These are phyloP conservation scores for Agonopterix alstromeriana DNA, from an alignment of 2,888 invertebrate genomes.

Conservation along the genomic window DNA sequence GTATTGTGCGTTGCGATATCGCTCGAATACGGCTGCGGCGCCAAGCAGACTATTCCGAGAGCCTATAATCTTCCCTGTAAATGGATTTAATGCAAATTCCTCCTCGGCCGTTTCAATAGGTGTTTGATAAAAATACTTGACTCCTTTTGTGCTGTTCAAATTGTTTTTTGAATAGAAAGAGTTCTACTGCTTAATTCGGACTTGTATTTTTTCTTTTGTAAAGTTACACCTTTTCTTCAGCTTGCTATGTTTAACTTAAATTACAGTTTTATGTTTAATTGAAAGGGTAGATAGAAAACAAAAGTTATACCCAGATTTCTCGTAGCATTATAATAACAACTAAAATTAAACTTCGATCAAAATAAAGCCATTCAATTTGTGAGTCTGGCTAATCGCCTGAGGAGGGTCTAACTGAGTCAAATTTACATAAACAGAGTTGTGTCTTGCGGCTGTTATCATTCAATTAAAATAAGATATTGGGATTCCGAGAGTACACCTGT, in stretches of 20 bases:
- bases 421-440: slow-evolving; percentile 68
- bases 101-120: slow-evolving; percentile 44
- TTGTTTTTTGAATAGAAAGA: slow-evolving; percentile 33
- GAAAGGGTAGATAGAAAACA: no score
- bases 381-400: slow-evolving; percentile 47
- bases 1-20: slow-evolving; percentile 56
- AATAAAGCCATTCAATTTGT: slow-evolving; percentile 37
- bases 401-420: slow-evolving; percentile 58
- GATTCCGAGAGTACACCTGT: slow-evolving; percentile 55
- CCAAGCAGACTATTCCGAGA: slow-evolving; percentile 46
- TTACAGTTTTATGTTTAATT: no score
- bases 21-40: slow-evolving; percentile 32
- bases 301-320: no score
- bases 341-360: slow-evolving; percentile 41
- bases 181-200: not conserved
- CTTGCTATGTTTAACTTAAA: no score
- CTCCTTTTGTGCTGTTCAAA: slow-evolving; percentile 43
- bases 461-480: slow-evolving; percentile 70
- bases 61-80: slow-evolving; percentile 59
- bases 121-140: slow-evolving; percentile 51
- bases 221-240: no score
- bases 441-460: slow-evolving; percentile 72
- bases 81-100: slow-evolving; percentile 67
- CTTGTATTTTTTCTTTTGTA: not conserved
- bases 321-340: not conserved